phyloP scores from a whole-genome alignment of 1,140 invertebrate species.

The Hypothenemus hampei region DNA sequence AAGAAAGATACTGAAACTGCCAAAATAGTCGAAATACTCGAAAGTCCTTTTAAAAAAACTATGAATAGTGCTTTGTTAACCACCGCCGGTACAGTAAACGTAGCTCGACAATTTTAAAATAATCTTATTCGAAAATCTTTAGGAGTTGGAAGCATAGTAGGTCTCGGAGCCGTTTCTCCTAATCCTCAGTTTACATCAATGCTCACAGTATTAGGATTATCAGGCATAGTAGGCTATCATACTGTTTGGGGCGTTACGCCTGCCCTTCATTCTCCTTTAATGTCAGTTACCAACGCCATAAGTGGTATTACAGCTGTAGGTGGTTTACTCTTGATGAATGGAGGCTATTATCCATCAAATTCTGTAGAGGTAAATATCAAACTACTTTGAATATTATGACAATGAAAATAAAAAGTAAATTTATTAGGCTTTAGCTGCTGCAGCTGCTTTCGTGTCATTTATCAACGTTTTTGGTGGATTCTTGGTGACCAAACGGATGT shows the following conservation, averaged over 20 bases:
- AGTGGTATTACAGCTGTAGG: slow-evolving; percentile 89
- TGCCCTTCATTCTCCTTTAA: slow-evolving; percentile 84
- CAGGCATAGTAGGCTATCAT: slow-evolving; percentile 83
- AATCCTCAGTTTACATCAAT: slow-evolving; percentile 81
- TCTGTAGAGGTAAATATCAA: slow-evolving; percentile 53
- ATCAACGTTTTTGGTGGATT: slow-evolving; percentile 92
- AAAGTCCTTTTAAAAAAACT: slow-evolving; percentile 52
- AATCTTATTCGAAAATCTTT: no score
- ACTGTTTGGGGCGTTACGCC: slow-evolving; percentile 91
- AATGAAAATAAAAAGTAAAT: background rate
- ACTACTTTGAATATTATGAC: no score
- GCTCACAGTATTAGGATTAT: slow-evolving; percentile 78
- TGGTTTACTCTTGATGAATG: slow-evolving; percentile 75
- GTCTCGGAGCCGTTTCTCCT: slow-evolving; percentile 70
- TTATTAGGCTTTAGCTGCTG: slow-evolving; percentile 62
- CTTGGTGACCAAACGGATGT: slow-evolving; percentile 83
- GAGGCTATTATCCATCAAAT: slow-evolving; percentile 68
- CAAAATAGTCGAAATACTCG: slow-evolving; percentile 41
- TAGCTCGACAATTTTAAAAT: background rate
- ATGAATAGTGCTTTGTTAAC: slow-evolving; percentile 66
- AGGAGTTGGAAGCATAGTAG: slow-evolving; percentile 65
- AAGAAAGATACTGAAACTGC: slow-evolving; percentile 46
- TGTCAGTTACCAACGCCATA: slow-evolving; percentile 92
- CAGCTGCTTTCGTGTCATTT: slow-evolving; percentile 82
- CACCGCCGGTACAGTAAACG: slow-evolving; percentile 55